phyloP scores from a whole-genome alignment of 1,140 invertebrate species.

The Papilio glaucus region DNA sequence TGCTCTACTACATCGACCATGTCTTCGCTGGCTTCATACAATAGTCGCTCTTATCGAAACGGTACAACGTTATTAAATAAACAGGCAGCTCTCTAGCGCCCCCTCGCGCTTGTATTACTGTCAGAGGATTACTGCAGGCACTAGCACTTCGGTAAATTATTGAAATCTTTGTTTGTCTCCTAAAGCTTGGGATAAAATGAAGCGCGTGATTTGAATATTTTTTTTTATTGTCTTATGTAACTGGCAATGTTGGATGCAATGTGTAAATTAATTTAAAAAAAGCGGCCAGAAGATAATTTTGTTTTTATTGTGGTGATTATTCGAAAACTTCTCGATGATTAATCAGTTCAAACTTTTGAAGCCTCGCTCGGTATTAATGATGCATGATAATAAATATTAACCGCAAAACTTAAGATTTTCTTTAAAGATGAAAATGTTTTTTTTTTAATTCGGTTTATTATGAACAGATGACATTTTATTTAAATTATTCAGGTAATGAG shows the following conservation, averaged over 20 bases:
- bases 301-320: background rate
- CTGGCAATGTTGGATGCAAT: conserved; percentile 14
- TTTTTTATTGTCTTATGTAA: conserved; percentile 16
- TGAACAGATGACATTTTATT: too few relatives aligned
- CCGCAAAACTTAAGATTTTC: too few relatives aligned
- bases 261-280: background rate
- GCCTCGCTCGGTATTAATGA: too few relatives aligned
- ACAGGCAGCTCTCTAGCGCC: conserved; percentile 51
- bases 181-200: conserved; percentile 37
- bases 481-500: too few relatives aligned
- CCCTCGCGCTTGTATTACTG: conserved; percentile 46
- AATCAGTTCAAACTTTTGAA: too few relatives aligned
- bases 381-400: too few relatives aligned
- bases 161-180: conserved; percentile 50
- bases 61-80: conserved; percentile 75
- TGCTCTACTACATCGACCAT: conserved; percentile 4
- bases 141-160: conserved; percentile 52
- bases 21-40: conserved; percentile 51
- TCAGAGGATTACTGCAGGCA: conserved; percentile 46
- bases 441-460: too few relatives aligned
- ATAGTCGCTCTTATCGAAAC: conserved; percentile 65
- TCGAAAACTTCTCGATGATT: too few relatives aligned
- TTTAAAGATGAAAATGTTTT: too few relatives aligned
- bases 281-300: background rate
- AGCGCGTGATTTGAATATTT: conserved; percentile 38